Percentiles rank a stretch among this genome's conserved stretches.
Evolutionary conservation across 2,888 invertebrate genomes (phyloP).

Genomic region (Ferrisia virgata): DNA sequence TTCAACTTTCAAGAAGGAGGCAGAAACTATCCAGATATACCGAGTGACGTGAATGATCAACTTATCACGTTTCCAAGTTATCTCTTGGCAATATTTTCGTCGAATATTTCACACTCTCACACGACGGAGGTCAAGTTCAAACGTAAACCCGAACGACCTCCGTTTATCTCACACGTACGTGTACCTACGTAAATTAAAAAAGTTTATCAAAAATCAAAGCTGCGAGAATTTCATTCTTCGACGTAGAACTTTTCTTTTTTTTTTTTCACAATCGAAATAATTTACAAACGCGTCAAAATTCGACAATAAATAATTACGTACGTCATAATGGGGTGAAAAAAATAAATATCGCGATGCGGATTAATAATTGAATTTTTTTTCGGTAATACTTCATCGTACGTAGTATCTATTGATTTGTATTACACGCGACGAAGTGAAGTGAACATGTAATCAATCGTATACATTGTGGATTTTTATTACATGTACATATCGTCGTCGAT

Average conservation of each 20-base stretch:
- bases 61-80: background rate
- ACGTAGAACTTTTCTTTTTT: background rate
- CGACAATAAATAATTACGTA: background rate
- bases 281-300: background rate
- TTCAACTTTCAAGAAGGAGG: background rate
- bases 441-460: background rate
- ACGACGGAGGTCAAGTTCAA: background rate
- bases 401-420: background rate
- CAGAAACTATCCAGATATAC: background rate
- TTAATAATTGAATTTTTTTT: background rate
- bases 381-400: background rate
- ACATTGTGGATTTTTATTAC: too few species aligned
- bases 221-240: background rate
- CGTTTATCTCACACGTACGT: background rate
- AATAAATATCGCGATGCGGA: background rate
- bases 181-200: background rate
- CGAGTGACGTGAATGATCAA: background rate
- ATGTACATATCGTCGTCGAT: background rate
- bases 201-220: background rate
- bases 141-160: background rate
- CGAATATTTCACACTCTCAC: background rate
- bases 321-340: background rate
- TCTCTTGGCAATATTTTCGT: background rate
- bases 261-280: too few species aligned
- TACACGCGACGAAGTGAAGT: too few species aligned